Conservation (phyloP, 2,888 invertebrate genomes). For the Polymixis flavicincta region DNA sequence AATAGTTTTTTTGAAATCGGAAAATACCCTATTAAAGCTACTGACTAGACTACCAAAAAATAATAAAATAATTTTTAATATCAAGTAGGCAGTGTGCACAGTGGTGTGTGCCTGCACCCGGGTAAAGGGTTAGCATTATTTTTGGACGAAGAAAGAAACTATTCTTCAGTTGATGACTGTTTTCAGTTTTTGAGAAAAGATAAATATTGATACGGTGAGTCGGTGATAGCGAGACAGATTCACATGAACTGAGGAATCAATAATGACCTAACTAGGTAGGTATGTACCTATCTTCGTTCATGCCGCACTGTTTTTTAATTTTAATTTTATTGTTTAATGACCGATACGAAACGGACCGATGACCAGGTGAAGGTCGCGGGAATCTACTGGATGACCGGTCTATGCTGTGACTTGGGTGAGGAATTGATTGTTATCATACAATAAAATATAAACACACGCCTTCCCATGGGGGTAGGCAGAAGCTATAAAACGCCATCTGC, state of each 20-base stretch:
- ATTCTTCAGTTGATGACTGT: background rate
- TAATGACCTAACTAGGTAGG: background rate
- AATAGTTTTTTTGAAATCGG: too few species aligned
- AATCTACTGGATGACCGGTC: background rate
- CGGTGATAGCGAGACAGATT: background rate
- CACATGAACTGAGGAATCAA: background rate
- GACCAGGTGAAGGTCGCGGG: background rate
- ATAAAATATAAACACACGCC: too few species aligned
- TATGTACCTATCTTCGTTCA: too few species aligned
- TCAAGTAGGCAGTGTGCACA: background rate
- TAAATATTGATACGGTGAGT: background rate
- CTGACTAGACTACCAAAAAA: background rate
- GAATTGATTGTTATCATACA: too few species aligned
- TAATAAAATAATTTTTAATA: background rate
- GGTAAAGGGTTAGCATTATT: background rate
- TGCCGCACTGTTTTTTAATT: too few species aligned
- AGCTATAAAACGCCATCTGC: too few species aligned
- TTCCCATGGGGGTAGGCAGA: too few species aligned
- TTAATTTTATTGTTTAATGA: too few species aligned
- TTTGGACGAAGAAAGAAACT: background rate
- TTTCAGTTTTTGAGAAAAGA: background rate
- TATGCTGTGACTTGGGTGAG: background rate
- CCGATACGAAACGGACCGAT: too few species aligned
- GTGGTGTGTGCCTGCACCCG: background rate
- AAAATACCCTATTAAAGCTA: too few species aligned